Base-by-base conservation (phyloP, 2,113 vertebrate genomes). In the Aegotheles bennettii region DNA sequence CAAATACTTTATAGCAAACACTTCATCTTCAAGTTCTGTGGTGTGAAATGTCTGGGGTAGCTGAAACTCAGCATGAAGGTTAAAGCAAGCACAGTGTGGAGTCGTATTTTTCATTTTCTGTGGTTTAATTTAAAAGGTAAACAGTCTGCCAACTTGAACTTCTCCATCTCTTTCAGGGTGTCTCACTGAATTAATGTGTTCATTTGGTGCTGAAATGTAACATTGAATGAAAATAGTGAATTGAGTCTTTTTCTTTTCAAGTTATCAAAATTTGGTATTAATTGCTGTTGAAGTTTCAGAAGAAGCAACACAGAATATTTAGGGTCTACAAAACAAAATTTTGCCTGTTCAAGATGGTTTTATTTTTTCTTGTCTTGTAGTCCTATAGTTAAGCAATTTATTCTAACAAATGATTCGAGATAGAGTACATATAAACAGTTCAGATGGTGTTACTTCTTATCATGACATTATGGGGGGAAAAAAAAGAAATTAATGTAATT, bases 381-480 rank as follows among this genome's bases (percentile, higher is more conserved):
- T 84, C 45, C 29, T 87, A 2, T 25, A 45, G 69, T 60, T 85
- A 71, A 87, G 45, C 45, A 80, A 57, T 87, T 93, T 77, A 59
- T 80, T 73, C 50, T 48, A 61, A 70, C 29, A 84, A 91, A 89
- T 70, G 60, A 51, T 80, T 91, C 54, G 87, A 69, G 47, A 11
- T n/a, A 48, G 60, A 91, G 77, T 77, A 68, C 69, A 40, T 36
- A 48, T 69, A 84, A 93, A 81, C 78, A 78, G 88, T 93, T 94
- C 88, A 95, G 90, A 63, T 90, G 70, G 74, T 85, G 78, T 87
- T 91, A 43, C 74, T 87, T 94, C 87, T 78, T 76, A 81, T 89
- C 80, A 74, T 80, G 84, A 84, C 50, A 25, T 80, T 85, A 40
- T 45, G 59, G 35, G 28, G 47, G 50, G 25, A 23, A 36, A 35